Percentiles rank a stretch among this genome's conserved stretches.
Conservation (phyloP, 2,797 vertebrate genomes). For the Acrossocheilus wenchowensis region DNA sequence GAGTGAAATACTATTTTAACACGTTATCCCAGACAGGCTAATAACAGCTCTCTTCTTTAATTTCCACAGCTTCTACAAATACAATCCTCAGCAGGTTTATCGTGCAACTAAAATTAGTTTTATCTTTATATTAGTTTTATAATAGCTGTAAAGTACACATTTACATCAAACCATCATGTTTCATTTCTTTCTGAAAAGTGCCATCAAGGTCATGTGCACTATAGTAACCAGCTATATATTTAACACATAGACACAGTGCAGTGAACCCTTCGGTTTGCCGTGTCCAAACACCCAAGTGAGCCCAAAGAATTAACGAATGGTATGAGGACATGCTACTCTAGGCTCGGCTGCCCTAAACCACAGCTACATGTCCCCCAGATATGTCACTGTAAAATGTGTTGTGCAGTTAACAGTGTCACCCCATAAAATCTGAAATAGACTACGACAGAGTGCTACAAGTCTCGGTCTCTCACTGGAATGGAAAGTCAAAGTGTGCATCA, state of each 20-base stretch:
- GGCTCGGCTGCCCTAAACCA: slow-evolving; percentile 58
- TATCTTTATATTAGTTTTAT: not conserved
- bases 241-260: not conserved
- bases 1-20: slow-evolving; percentile 33
- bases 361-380: slow-evolving; percentile 49
- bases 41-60: not conserved
- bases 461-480: slow-evolving; percentile 12
- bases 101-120: not conserved
- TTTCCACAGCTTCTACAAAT: not conserved
- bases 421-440: slow-evolving; percentile 62
- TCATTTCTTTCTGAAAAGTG: not conserved
- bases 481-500: slow-evolving; percentile 10
- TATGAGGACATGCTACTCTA: slow-evolving; percentile 44
- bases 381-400: slow-evolving; percentile 55
- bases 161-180: not conserved
- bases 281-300: not conserved
- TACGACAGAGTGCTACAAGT: not conserved
- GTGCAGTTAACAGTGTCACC: slow-evolving; percentile 35
- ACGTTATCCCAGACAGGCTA: slow-evolving; percentile 31
- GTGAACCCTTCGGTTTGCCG: not conserved
- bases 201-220: not conserved
- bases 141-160: not conserved
- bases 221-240: not conserved
- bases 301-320: slow-evolving; percentile 44
- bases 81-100: not conserved